Evolutionary conservation across 2,888 invertebrate genomes (phyloP), one percentile per base, ranked within the genome.

Genomic region (Drosophila borealis): DNA sequence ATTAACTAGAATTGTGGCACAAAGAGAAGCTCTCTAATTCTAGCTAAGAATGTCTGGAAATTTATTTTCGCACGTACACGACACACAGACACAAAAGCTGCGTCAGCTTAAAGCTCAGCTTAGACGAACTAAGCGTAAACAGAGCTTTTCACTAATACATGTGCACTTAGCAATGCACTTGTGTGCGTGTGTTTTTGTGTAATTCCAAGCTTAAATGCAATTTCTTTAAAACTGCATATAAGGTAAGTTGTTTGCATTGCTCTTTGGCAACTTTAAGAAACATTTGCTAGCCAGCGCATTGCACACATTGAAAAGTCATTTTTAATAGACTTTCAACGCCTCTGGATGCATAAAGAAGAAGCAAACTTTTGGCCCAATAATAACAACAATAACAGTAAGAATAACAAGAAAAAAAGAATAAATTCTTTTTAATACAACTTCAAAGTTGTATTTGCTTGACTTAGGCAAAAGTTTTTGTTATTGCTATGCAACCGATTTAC

Each of bases 381-480:
- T 36, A 62, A 48, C n/a, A 57, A 54, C n/a, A 42, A 14, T 14
- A 56, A 39, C 29, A 34, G 6, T 19, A 48, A 41, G 14, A 44
- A 44, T 25, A 69, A 46, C 60, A 13, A 33, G 17, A 57, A 25
- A n/a, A 44, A 11, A 10, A 56, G 14, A 14, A 10, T 21, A 19
- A 61, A 59, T 72, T 75, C 72, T 62, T 71, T 80, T 78, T 70
- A 72, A 78, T 74, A 67, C 69, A 84, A 84, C 74, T 84, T 73
- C 51, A 78, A 76, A 82, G 69, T 78, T 74, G 71, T 74, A 78
- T 88, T 83, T 88, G 78, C 89, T 72, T 78, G 83, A 84, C 83
- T 86, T 88, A 72, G 81, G 70, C 67, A 59, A 80, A 87, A 88
- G 54, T 78, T 80, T 29, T 88, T 84, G 68, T 67, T 85, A 60